These are phyloP conservation scores for Spea multiplicata DNA, from an alignment of 2,113 vertebrate genomes.

Conservation along the genomic window DNA sequence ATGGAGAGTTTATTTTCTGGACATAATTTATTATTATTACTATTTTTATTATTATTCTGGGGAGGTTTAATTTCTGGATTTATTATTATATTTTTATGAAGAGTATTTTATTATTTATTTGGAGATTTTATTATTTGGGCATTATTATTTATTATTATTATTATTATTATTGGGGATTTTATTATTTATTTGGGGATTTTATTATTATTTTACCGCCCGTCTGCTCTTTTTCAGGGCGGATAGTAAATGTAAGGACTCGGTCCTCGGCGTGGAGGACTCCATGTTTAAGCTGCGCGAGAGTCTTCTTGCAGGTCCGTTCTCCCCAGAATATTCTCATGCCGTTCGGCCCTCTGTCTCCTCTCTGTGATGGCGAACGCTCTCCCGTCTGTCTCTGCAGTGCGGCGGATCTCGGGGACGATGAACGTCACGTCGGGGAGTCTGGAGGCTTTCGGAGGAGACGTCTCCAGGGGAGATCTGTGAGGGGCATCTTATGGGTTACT, in stretches of 20 bases:
- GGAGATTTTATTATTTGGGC: too few species aligned
- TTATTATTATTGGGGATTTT: too few species aligned
- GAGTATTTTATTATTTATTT: too few species aligned
- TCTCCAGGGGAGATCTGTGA: conserved; percentile 79
- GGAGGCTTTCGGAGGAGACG: conserved; percentile 79
- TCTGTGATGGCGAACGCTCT: background rate
- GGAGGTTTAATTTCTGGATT: too few species aligned
- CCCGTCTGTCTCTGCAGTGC: conserved; percentile 55
- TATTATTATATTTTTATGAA: too few species aligned
- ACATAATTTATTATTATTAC: too few species aligned
- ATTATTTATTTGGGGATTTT: too few species aligned
- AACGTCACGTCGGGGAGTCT: conserved; percentile 76
- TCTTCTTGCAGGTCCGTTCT: conserved; percentile 41
- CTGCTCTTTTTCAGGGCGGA: background rate
- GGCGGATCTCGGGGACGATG: conserved; percentile 53
- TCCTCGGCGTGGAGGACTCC: conserved; percentile 25
- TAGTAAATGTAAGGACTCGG: conserved; percentile 5
- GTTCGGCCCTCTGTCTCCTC: accelerated
- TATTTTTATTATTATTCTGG: too few species aligned
- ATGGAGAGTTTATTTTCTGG: too few species aligned
- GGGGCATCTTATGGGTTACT: conserved; percentile 38
- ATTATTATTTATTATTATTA: too few species aligned
- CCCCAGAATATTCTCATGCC: background rate
- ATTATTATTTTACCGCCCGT: background rate
- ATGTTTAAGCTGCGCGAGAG: conserved; percentile 38